These are phyloP conservation scores for Globodera rostochiensis DNA, from an alignment of 1,140 invertebrate genomes.

Conservation along the genomic window DNA sequence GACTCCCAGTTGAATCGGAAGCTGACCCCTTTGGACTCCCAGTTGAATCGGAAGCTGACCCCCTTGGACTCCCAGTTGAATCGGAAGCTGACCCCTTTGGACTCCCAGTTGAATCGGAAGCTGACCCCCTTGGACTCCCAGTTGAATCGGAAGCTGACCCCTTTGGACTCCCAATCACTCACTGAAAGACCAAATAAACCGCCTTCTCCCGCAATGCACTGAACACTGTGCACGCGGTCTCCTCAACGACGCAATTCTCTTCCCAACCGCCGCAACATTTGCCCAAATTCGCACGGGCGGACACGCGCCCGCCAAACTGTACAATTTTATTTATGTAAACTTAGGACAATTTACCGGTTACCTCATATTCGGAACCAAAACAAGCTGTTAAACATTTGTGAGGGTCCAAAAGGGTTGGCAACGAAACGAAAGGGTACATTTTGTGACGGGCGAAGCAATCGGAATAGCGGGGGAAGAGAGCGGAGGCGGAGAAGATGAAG, in stretches of 20 bases:
- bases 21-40: no score
- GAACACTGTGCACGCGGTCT: constrained; percentile 1
- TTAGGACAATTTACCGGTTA: background rate
- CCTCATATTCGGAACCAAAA: background rate
- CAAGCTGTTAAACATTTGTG: background rate
- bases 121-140: background rate
- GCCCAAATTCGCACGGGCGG: background rate
- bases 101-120: no score
- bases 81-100: no score
- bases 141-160: no score
- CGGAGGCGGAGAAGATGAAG: background rate
- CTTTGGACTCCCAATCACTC: background rate
- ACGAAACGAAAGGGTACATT: background rate
- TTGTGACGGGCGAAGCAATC: background rate
- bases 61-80: no score
- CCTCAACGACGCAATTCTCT: background rate
- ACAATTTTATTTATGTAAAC: no score
- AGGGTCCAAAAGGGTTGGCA: background rate
- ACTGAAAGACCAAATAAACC: background rate
- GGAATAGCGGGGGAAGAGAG: background rate
- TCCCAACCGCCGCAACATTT: background rate
- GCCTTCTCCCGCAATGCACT: background rate
- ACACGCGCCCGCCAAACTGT: background rate
- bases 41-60: no score
- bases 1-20: no score